Base-by-base conservation (phyloP, 2,797 vertebrate genomes). In the Sardinella longiceps region DNA sequence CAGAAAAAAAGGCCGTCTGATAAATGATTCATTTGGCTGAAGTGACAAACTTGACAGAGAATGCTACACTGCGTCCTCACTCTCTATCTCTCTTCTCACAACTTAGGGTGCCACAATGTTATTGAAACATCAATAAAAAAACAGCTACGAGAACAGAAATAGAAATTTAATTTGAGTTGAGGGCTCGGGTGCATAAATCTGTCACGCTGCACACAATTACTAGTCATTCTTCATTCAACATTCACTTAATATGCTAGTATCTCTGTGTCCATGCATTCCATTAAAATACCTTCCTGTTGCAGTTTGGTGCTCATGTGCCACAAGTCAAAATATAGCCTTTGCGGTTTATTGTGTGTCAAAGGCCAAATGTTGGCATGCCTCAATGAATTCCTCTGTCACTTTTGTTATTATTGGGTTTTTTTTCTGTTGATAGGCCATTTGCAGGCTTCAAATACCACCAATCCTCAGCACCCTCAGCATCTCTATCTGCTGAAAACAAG, bases 11-110 rank as follows among this genome's bases (percentile, higher is more conserved):
- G 81, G 83, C 33, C 48, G 74, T 56, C 80, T 56, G 53, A 88
- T 89, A 84, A 87, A 88, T 88, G 83, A 87, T 88, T 88, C 39
- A 85, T 85, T 82, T 80, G 60, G 74, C n/a, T 30, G 45, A 39
- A 86, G 84, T 53, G 43, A 39, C 50, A 58, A 82, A 80, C 84
- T 43, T 50, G 45, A 81, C 80, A 82, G 82, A 83, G 51, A 53
- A 81, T 45, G 12, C 58, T 18, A 51, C 33, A 39, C 53, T 83
- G 58, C 45, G 70, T 70, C 25, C 1, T 82, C 56, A 85, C 33
- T 74, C 1, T 14, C 46, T 74, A 3, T 51, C 46, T 51, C 39
- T 28, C 43, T 45, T 30, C 28, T 77, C 39, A 43, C 70, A 77
- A 39, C 70, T 23, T 2, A 25, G 5, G 23, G 7, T 25, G 56